phyloP scores from a whole-genome alignment of 2,113 vertebrate species.

The Brachyistius frenatus region DNA sequence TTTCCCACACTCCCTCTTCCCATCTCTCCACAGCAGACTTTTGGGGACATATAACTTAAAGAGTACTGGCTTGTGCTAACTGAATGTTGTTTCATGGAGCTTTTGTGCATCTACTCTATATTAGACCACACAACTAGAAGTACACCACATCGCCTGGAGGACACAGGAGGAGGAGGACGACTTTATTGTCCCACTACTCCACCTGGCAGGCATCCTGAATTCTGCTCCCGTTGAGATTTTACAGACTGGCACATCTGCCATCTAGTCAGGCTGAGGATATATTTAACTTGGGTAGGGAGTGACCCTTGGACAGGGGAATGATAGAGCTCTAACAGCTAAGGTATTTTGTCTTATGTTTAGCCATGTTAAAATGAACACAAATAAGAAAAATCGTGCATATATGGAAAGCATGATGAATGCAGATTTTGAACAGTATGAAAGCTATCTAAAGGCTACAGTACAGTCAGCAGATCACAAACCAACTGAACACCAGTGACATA shows the following conservation, averaged over 20 bases:
- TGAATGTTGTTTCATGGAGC: neutral
- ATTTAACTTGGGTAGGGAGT: neutral
- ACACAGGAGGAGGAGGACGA: neutral
- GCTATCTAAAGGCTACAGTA: no score
- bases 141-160: neutral
- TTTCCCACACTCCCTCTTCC: neutral
- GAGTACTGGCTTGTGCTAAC: neutral
- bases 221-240: conserved; percentile 9
- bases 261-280: neutral
- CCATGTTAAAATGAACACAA: no score
- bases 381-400: no score
- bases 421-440: no score
- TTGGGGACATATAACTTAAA: conserved; percentile 17
- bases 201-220: neutral
- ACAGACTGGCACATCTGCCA: conserved; percentile 10
- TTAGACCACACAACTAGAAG: conserved; percentile 11
- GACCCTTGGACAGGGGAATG: no score
- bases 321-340: no score
- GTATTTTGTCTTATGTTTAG: no score
- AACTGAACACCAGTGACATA: no score
- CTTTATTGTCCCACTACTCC: conserved; percentile 19
- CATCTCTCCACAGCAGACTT: conserved; percentile 4
- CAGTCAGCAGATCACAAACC: no score
- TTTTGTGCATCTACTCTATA: neutral
- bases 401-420: no score